These are phyloP conservation scores for Tachysurus vachellii DNA, from an alignment of 2,113 vertebrate species.

Conservation along the genomic window DNA sequence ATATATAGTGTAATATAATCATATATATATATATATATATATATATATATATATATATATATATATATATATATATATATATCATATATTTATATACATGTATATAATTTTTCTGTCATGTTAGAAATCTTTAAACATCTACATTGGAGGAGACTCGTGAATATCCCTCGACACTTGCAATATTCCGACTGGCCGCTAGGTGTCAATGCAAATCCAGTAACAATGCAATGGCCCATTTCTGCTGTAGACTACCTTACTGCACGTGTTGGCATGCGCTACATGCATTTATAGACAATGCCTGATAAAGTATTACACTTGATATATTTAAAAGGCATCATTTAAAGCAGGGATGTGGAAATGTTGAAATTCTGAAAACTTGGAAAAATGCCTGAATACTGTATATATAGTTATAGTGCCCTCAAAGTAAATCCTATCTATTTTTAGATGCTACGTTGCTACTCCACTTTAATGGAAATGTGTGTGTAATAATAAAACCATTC, in stretches of 20 bases:
- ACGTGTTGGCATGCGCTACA: background rate
- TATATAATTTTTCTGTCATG: background rate
- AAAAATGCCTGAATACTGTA: background rate
- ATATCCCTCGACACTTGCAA: background rate
- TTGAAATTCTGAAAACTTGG: background rate
- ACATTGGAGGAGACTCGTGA: background rate
- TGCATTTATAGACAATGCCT: background rate
- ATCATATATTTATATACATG: no score
- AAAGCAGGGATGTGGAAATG: background rate
- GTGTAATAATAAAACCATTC: background rate
- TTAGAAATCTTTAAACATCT: background rate
- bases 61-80: no score
- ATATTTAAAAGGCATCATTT: background rate
- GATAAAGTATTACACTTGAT: background rate
- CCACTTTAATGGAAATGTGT: background rate
- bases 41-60: no score
- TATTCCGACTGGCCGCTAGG: slow-evolving; percentile 24
- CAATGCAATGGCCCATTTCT: background rate
- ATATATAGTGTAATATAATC: no score
- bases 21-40: no score
- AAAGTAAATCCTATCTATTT: background rate
- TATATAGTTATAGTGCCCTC: background rate
- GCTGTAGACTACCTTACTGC: background rate
- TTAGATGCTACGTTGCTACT: background rate
- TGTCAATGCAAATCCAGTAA: slow-evolving; percentile 29